A percentile compares a stretch with the other conserved stretches of the same genome.
These are phyloP conservation scores for Orchestes rusci DNA, from an alignment of 2,888 invertebrate genomes.

Conservation along the genomic window DNA sequence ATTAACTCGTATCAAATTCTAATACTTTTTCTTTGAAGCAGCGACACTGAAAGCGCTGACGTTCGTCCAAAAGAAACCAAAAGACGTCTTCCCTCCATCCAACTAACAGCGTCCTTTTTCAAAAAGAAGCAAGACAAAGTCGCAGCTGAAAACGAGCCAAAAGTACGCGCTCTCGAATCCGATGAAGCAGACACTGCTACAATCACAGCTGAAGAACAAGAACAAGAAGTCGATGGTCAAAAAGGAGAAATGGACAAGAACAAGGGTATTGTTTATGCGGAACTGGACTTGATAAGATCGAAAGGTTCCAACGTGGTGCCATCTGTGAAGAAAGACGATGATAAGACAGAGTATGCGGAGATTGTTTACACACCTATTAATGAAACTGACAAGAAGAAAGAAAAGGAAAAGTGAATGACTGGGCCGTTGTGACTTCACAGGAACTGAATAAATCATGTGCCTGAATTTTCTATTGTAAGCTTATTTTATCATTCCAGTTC, in stretches of 20 bases:
- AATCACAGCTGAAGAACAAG: constrained; percentile 21
- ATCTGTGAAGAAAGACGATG: constrained; percentile 47
- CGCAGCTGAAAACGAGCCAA: constrained; percentile 23
- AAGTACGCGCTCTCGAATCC: constrained; percentile 13
- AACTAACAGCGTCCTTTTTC: constrained; percentile 35
- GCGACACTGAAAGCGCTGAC: constrained; percentile 62
- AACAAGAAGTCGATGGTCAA: constrained; percentile 15
- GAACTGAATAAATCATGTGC: too few relatives aligned
- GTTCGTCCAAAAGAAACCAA: constrained; percentile 34
- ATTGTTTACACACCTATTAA: constrained; percentile 59
- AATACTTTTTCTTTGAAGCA: constrained; percentile 44
- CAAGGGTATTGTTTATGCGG: constrained; percentile 62
- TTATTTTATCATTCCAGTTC: too few relatives aligned
- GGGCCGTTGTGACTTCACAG: too few relatives aligned
- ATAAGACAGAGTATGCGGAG: constrained; percentile 71
- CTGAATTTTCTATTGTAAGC: too few relatives aligned
- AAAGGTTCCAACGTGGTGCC: constrained; percentile 36
- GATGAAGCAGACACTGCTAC: constrained; percentile 18
- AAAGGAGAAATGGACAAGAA: constrained; percentile 12
- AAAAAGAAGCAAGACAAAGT: constrained; percentile 35
- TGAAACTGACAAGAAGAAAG: constrained; percentile 10
- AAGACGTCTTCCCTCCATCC: constrained; percentile 30
- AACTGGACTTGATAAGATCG: constrained; percentile 54
- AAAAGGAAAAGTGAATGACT: neutral
- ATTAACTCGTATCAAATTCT: too few relatives aligned